Evolutionary conservation across 2,113 vertebrate genomes (phyloP).

Genomic region (Puffinus mauretanicus): DNA sequence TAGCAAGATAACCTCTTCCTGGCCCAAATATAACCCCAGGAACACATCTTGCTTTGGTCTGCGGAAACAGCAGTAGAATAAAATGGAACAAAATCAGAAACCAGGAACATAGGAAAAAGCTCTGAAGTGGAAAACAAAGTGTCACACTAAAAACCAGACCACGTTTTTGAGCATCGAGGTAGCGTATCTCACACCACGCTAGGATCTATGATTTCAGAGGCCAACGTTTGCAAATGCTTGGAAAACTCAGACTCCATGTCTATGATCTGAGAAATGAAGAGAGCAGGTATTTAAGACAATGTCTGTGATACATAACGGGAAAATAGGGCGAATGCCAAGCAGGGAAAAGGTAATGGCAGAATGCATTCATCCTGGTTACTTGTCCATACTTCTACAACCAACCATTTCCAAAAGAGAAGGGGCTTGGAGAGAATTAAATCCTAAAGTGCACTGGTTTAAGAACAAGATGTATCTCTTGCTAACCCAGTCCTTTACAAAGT

Average conservation of each 20-base stretch:
- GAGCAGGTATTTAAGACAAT: not conserved
- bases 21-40: not conserved
- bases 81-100: not conserved
- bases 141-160: not conserved
- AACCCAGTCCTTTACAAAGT: not conserved
- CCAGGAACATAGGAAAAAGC: not conserved
- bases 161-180: not conserved
- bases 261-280: not conserved
- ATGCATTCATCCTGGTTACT: not conserved
- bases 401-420: not conserved
- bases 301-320: not conserved
- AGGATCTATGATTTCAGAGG: not conserved
- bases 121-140: not conserved
- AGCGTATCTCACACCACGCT: accelerated
- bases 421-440: not conserved
- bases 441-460: not conserved
- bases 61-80: not conserved
- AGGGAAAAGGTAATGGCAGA: not conserved
- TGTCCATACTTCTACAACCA: not conserved
- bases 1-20: not conserved
- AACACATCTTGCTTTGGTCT: not conserved
- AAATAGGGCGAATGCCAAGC: not conserved
- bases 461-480: not conserved
- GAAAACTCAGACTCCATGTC: not conserved
- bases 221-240: not conserved